Evolutionary conservation across 1,140 invertebrate genomes (phyloP), one percentile per base, ranked within the genome.

Genomic region (Dinothrombium tinctorium): DNA sequence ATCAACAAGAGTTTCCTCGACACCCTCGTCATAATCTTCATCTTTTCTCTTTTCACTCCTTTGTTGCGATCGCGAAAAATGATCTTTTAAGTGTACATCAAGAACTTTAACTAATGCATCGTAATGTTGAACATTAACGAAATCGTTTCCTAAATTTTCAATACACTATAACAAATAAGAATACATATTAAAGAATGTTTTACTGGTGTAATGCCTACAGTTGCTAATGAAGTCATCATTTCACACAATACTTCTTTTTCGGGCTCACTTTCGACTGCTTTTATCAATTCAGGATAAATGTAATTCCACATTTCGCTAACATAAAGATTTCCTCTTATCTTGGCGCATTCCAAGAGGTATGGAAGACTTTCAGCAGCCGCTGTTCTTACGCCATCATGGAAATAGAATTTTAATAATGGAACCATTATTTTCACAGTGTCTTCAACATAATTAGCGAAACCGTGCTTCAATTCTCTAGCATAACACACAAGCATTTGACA

Each of bases 401-500:
- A 98, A 59, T 95, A 94, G 54, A 98, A 99, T 58, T 94, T 95
- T 6, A 99, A 65, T 68, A 96, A 74, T 0, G 89, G 87, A 24
- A 96, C 74, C 78, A 90, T 92, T 32, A 96, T 66, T 53, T 78
- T 75, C 0, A 94, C 80, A 11, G 89, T 83, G 54, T 90, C 73
- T 56, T 95, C 86, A 2, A 83, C 76, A 54, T 96, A 98, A 48
- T 75, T 73, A 9, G 79, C 78, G 59, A 98, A 98, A 2, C 76
- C 82, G 53, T 92, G 84, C 59, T 96, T 96, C 17, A 98, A 62
- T 61, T 98, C 90, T 20, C 84, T 68, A 0, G 92, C 92, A 57
- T 96, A 99, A 58, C 90, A 96, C 7, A 96, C 87, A 7, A 99
- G 62, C 90, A 99, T 99, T 58, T 94, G 87, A 56, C 90, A 98